A percentile compares a stretch with the other conserved stretches of the same genome.
Evolutionary conservation across 2,888 invertebrate species (phyloP).

Genomic region (Homarus gammarus): DNA sequence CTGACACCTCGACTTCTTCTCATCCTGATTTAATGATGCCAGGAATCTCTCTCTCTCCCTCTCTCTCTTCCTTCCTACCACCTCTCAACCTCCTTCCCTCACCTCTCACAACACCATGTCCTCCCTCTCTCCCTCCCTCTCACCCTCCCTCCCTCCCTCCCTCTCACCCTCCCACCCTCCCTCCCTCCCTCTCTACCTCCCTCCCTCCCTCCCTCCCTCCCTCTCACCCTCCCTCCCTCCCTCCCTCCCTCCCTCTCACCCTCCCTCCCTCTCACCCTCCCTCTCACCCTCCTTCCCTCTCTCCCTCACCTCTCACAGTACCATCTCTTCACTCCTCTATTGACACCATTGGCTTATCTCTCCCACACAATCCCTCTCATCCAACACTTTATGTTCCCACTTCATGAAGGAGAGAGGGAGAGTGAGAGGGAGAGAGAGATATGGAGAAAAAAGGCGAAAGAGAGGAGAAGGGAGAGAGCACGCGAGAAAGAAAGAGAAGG

Average conservation of each 20-base stretch:
- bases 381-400: no score
- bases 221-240: conserved; percentile 6
- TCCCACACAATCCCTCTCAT: no score
- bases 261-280: neutral
- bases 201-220: neutral
- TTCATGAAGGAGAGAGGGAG: no score
- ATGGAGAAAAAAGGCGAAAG: no score
- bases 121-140: neutral
- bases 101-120: no score
- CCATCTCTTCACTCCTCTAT: no score
- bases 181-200: neutral
- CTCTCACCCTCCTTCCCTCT: neutral
- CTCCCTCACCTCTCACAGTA: neutral
- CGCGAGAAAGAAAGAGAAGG: no score
- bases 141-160: conserved; percentile 17
- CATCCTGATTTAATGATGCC: no score
- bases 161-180: neutral
- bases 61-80: neutral
- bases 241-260: neutral
- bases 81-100: neutral
- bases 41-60: neutral
- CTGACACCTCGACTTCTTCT: no score
- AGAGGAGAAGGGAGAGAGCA: no score
- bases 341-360: no score
- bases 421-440: no score